Evolutionary conservation across 2,797 vertebrate species (phyloP), one percentile per base, ranked within the genome.

Genomic region (Nyctalus aviator): DNA sequence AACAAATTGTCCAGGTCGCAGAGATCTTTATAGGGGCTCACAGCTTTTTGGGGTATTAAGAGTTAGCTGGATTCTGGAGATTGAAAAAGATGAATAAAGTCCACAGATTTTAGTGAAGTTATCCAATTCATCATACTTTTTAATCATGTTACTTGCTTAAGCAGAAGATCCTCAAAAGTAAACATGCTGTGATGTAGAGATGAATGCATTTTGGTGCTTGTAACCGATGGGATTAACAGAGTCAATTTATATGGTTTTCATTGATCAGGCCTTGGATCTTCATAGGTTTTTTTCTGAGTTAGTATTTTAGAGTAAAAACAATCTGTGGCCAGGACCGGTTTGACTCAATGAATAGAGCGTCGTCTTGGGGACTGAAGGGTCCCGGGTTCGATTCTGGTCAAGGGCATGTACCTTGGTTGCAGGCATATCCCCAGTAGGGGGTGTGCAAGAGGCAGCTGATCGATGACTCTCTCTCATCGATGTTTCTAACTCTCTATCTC

Each of bases 71-170:
- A 77, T 8, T 41, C 27, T 41, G 53, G 44, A 69, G 35, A 64
- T 64, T 86, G 7, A 44, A 78, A 86, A 90, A 81, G 32, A 46
- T 77, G 11, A 73, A 59, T 84, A 55, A 41, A 84, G 0, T 62
- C 23, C 27, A 55, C 12, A 57, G 8, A 75, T 82, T 89, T 85
- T 62, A 93, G 8, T 62, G 41, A 78, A 30, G 59, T 12, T 78
- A 66, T 82, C 18, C 83, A 85, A 76, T 72, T 79, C 18, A 50
- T 59, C 55, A 21, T 84, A 30, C 25, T 66, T 82, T 84, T 86
- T 4, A 73, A 73, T 30, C 8, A 27, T 88, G 4, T 81, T 84
- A 66, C 59, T 90, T 91, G 44, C 48, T 75, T 94, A 75, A 85
- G 91, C 3, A 77, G 57, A 91, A 82, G 12, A 68, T 46, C 59